Percentiles rank a stretch among this genome's conserved stretches.
These are phyloP conservation scores for Mythimna loreyi DNA, from an alignment of 2,888 invertebrate species.

Conservation along the genomic window DNA sequence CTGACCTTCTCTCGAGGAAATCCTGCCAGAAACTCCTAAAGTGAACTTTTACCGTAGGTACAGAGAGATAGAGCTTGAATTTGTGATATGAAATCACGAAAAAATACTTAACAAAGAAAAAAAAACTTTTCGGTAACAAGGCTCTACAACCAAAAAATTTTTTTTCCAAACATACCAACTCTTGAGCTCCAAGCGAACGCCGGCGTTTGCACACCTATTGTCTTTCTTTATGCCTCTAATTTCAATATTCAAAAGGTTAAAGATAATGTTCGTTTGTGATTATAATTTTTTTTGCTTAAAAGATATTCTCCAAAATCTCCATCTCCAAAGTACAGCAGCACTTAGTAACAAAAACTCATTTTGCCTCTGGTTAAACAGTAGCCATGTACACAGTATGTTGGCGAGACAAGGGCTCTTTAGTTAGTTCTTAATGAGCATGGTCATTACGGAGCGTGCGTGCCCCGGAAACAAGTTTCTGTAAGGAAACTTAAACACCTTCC, in stretches of 20 bases:
- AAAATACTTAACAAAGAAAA: too few species aligned
- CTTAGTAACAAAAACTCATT: slow-evolving; percentile 53
- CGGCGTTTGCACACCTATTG: too few species aligned
- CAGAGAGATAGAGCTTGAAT: not conserved
- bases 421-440: slow-evolving; percentile 77
- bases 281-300: not conserved
- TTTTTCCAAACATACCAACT: not conserved
- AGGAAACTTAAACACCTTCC: slow-evolving; percentile 59
- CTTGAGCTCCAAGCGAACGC: too few species aligned
- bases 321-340: slow-evolving; percentile 32
- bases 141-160: not conserved
- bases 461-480: slow-evolving; percentile 68
- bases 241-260: too few species aligned
- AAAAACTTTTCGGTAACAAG: too few species aligned
- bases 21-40: too few species aligned
- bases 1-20: too few species aligned
- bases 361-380: slow-evolving; percentile 45
- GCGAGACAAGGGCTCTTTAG: slow-evolving; percentile 64
- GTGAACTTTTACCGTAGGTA: too few species aligned
- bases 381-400: slow-evolving; percentile 54
- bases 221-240: too few species aligned
- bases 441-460: slow-evolving; percentile 75
- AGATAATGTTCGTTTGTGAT: not conserved
- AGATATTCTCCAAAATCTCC: too few species aligned
- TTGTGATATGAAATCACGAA: not conserved